phyloP scores from a whole-genome alignment of 2,888 invertebrate genomes.

The Kuschelorhynchus macadamiae region DNA sequence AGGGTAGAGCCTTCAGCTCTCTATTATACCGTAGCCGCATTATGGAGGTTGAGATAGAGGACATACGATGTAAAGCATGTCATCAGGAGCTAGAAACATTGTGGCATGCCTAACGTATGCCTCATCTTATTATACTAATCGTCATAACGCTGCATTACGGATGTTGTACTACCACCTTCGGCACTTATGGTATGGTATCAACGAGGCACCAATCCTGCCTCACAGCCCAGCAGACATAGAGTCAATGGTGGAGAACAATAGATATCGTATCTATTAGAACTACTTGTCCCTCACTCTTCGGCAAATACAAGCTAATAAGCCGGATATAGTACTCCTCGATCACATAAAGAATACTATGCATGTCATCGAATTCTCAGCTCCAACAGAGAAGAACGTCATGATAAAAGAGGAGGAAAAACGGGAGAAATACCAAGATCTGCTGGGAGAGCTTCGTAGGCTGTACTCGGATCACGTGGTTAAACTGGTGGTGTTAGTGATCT shows the following conservation, averaged over 20 bases:
- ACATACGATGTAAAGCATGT: too few species aligned
- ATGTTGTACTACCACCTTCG: too few species aligned
- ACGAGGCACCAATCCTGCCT: too few species aligned
- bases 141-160: background rate
- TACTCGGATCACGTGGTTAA: too few species aligned
- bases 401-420: background rate
- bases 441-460: too few species aligned
- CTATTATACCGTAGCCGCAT: background rate
- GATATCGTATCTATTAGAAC: too few species aligned
- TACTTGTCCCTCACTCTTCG: background rate
- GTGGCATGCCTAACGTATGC: constrained; percentile 1
- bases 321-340: background rate
- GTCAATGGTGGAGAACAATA: background rate
- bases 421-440: constrained; percentile 1
- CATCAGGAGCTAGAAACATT: too few species aligned
- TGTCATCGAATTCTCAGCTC: background rate
- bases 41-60: too few species aligned
- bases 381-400: background rate
- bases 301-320: background rate
- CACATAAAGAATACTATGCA: background rate
- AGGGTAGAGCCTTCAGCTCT: background rate
- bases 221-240: background rate
- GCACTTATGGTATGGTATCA: too few species aligned
- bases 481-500: too few species aligned
- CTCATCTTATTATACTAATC: background rate